Evolutionary conservation across 2,888 invertebrate genomes (phyloP), one percentile per base, ranked within the genome.

Genomic region (Rapana venosa): DNA sequence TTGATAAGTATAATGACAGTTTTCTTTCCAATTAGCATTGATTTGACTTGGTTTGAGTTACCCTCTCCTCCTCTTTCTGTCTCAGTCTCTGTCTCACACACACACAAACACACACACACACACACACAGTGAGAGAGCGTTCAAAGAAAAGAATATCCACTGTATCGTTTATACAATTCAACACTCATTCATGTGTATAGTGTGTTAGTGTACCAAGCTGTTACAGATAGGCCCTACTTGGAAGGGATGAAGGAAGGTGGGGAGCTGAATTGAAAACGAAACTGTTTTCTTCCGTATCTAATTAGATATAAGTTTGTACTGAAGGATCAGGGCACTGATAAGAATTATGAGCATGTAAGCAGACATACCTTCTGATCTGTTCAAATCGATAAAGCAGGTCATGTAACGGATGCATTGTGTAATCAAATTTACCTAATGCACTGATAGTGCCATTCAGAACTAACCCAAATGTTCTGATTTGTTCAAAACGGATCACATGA

Each of bases 361-460:
- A 32, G 11, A 13, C 13, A 26, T 74, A 32, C 15, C 13, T 30
- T 77, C 1, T 15, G 26, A 13, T 32, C 26, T 32, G 77, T 47
- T 81, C 5, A 5, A 8, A 81, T 32, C 35, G 86, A 87, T 74
- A 87, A 20, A 26, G 87, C 87, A 87, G 22, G 87, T 8, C 26
- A 30, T 5, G 20, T 58, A 86, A 86, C 86, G 86, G 86, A 86
- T 61, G 86, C 86, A 86, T 87, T 87, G 87, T 87, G 87, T 87
- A 87, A 87, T 74, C 36, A 87, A 74, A 11, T 87, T 87, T 87
- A 87, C 87, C 87, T 74, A 87, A 70, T 26, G 36, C n/a, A 26
- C 74, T 36, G 87, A 87, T 87, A 87, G 32, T 47, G n/a, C 74
- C 74, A 74, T 35, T 86, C 61, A 61, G 22, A 86, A 36, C 81